Conservation (phyloP, 2,113 vertebrate species). For the Coregonus clupeaformis region DNA sequence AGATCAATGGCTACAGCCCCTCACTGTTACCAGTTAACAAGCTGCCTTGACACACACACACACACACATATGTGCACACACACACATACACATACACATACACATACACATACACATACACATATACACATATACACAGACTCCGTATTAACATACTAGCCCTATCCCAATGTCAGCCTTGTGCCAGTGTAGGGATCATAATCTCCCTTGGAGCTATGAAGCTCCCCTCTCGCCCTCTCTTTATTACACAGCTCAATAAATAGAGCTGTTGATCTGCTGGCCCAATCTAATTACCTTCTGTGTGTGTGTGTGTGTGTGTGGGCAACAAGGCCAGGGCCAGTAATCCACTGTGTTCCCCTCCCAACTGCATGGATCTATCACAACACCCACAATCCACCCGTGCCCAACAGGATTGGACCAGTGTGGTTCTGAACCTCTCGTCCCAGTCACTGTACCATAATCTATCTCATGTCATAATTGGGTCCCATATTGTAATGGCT, state of each 20-base stretch:
- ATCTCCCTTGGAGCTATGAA: not conserved
- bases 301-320: not conserved
- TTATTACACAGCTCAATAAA: conserved; percentile 22
- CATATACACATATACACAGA: not conserved
- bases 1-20: not conserved
- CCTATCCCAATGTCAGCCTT: conserved; percentile 18
- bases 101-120: too few relatives aligned
- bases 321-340: too few relatives aligned
- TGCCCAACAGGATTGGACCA: too few relatives aligned
- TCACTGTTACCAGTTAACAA: not conserved
- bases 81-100: conserved; percentile 12
- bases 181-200: conserved; percentile 14
- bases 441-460: not conserved
- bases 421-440: not conserved
- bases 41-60: conserved; percentile 11
- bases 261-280: conserved; percentile 37
- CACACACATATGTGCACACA: not conserved
- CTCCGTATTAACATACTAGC: not conserved
- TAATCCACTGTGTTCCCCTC: too few relatives aligned
- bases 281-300: conserved; percentile 37
- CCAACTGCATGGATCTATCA: too few relatives aligned
- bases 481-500: not conserved
- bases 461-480: conserved; percentile 1
- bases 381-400: not conserved
- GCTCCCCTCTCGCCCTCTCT: not conserved